These are phyloP conservation scores for Cyaniris semiargus DNA, from an alignment of 2,888 invertebrate genomes.

Conservation along the genomic window DNA sequence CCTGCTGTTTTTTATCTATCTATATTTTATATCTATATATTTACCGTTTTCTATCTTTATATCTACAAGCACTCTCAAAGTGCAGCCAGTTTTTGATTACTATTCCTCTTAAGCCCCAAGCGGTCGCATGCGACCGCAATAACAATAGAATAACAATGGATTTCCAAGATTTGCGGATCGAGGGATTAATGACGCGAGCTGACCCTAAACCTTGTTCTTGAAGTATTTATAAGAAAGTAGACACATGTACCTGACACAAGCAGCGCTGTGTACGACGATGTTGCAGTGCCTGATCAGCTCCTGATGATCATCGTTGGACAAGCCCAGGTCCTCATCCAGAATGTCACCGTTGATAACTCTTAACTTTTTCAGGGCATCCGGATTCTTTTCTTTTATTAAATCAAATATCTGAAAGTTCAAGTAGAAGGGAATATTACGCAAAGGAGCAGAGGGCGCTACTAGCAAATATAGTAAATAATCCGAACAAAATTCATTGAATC, in stretches of 20 bases:
- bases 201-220: not conserved
- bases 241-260: constrained; percentile 85
- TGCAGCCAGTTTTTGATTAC: too few relatives aligned
- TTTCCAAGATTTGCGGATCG: too few relatives aligned
- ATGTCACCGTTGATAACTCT: constrained; percentile 84
- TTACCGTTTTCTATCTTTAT: too few relatives aligned
- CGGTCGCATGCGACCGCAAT: too few relatives aligned
- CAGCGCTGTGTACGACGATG: constrained; percentile 91
- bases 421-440: too few relatives aligned
- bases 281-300: constrained; percentile 82
- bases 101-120: too few relatives aligned
- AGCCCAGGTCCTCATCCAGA: constrained; percentile 79
- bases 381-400: constrained; percentile 74
- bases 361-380: constrained; percentile 82
- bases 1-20: too few relatives aligned
- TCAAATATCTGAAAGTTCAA: constrained; percentile 74
- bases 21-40: too few relatives aligned
- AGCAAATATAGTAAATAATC: not conserved
- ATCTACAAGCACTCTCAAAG: too few relatives aligned
- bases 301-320: constrained; percentile 79
- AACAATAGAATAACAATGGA: too few relatives aligned
- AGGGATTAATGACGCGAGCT: too few relatives aligned
- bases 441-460: too few relatives aligned
- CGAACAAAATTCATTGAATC: not conserved
- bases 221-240: not conserved